Percentiles rank a stretch among this genome's conserved stretches.
Conservation (phyloP, 1,140 invertebrate species). For the Neuroterus valhalla region DNA sequence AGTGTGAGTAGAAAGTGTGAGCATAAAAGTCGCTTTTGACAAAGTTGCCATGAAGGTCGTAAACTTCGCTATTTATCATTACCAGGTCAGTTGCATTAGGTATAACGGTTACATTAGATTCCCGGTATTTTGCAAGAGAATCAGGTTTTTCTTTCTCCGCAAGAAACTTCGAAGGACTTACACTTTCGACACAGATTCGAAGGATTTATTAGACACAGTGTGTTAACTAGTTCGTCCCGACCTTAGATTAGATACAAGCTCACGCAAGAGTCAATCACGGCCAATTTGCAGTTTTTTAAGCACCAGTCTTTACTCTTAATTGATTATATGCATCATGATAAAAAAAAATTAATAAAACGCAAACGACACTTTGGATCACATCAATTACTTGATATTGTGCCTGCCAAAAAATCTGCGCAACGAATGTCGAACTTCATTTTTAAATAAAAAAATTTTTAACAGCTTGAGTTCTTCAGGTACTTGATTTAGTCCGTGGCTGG, state of each 20-base stretch:
- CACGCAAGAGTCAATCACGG: conserved; percentile 35
- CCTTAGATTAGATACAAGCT: conserved; percentile 37
- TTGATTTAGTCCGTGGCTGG: no score
- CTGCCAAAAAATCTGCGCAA: no score
- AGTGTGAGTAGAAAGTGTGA: no score
- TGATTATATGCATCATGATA: conserved; percentile 1
- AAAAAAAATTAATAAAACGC: no score
- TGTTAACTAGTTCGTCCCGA: conserved; percentile 39
- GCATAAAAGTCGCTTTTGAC: conserved; percentile 22
- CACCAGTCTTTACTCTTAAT: conserved; percentile 3
- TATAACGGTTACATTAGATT: conserved; percentile 18
- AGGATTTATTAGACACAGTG: conserved; percentile 49
- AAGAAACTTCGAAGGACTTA: conserved; percentile 35
- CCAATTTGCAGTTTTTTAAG: conserved; percentile 39
- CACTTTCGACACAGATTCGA: conserved; percentile 37
- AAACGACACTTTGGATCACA: no score
- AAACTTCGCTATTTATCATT: conserved; percentile 30
- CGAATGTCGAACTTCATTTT: no score
- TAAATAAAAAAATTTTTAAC: no score
- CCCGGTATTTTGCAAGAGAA: conserved; percentile 25
- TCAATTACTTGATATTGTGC: no score
- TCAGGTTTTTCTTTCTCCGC: conserved; percentile 24
- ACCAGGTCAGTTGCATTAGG: conserved; percentile 25
- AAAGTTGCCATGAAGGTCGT: conserved; percentile 18
- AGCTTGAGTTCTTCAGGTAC: no score